Evolutionary conservation across 1,140 invertebrate genomes (phyloP), one percentile per base, ranked within the genome.

Genomic region (Daktulosphaira vitifoliae): DNA sequence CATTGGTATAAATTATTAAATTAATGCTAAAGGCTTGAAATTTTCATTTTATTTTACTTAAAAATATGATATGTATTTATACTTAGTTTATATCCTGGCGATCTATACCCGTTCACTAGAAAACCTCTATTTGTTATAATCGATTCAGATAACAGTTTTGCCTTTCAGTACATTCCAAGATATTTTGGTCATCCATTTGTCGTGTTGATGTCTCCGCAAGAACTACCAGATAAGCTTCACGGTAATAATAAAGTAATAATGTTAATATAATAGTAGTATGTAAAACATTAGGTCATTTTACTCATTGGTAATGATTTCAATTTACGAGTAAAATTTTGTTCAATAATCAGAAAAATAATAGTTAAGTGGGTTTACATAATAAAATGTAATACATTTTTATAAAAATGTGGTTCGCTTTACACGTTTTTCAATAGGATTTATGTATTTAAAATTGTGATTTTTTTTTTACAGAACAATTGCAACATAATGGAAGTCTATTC

Each of bases 131-230:
- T 96, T 77, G 81, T 97, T 48, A 89, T 97, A 68, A 85, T 97
- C 66, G 94, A 97, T 76, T 95, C 91, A 71, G 89, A 96, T 76
- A 96, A 96, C 78, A 93, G 90, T 73, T 90, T 88, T 75, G 88
- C 91, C 66, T 97, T 96, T 78, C 87, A 91, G 78, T 85, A 92
- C 74, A 88, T 96, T 73, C 89, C 92, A 23, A 84, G 86, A 67
- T 87, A 92, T 73, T 98, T 97, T 78, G 92, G 91, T 15, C 92
- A 96, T 74, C 93, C 94, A n/a, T 77, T 96, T 65, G 85, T 97
- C 59, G 87, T 94, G 65, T 81, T 98, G 2, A 91, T 96, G 87
- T 96, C 93, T 64, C 91, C 94, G 8, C 85, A 92, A 76, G 88
- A 94, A 74, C 82, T 89, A 68, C 93, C 93, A 64, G 77, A 86